Base-by-base conservation (phyloP, 2,797 vertebrate species). In the Mormyrus hasselquistii region DNA sequence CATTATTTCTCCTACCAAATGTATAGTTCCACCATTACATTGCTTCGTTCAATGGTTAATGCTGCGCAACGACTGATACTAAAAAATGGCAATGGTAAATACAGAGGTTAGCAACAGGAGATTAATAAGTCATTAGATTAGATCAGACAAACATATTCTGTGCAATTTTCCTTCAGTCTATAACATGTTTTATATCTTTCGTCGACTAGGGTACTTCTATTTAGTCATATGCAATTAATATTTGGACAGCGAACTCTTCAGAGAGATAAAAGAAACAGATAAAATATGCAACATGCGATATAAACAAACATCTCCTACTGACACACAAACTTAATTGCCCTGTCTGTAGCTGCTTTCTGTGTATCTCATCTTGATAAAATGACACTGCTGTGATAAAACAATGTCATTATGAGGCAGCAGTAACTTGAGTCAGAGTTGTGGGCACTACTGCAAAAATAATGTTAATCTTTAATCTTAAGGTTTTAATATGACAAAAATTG, bases 291-390 rank as follows among this genome's bases (percentile, higher is more conserved):
- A 93, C 91, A 88, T 91, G 92, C 89, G 91, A 93, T 76, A 92
- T 93, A 95, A 93, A 94, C 91, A 93, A 94, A 94, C 94, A 38
- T 73, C 65, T 73, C 25, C 25, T 69, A 95, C 95, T 95, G 95
- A 95, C 96, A 93, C 94, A 93, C 94, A 95, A 95, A 96, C 95
- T 94, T 96, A 96, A 96, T 96, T 96, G 95, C 92, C 84, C 93
- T 91, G 93, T 93, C 94, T 94, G 94, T 93, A 90, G 92, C 94
- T 95, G 93, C 92, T 92, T 86, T 65, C 95, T 92, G 95, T 94
- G 91, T 93, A 95, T 96, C 96, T 95, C 94, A 94, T 95, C 94
- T 94, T 95, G 94, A 93, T 93, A 90, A 92, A 93, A 94, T 95
- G 95, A 96, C 94, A 93, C 96, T 93, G 89, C 93, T 92, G 93